Evolutionary conservation across 1,140 invertebrate species (phyloP).

Genomic region (Vollenhovia emeryi): DNA sequence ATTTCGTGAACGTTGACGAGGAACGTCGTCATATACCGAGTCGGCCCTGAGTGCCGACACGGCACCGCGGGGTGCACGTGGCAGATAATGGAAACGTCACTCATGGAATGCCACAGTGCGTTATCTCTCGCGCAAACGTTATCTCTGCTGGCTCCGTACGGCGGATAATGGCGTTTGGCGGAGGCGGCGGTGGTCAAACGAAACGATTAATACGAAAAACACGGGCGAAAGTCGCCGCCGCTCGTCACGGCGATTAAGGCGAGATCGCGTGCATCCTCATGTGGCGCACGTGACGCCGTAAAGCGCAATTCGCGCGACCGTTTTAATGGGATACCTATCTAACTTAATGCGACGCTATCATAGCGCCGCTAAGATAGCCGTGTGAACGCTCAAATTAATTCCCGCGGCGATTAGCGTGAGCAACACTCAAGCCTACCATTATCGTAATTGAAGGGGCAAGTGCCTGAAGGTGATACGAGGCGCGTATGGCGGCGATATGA

Average conservation of each 20-base stretch:
- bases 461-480: not conserved
- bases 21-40: conserved; percentile 13
- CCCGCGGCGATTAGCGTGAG: conserved; percentile 14
- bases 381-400: conserved; percentile 27
- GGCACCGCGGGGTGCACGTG: conserved; percentile 21
- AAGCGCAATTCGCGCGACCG: not conserved
- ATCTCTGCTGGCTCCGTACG: conserved; percentile 19
- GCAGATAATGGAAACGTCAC: conserved; percentile 54
- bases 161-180: conserved; percentile 13
- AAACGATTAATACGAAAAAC: conserved; percentile 38
- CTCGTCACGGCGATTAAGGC: not conserved
- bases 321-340: conserved; percentile 44
- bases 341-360: conserved; percentile 42
- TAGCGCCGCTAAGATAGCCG: conserved; percentile 2
- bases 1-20: conserved; percentile 15
- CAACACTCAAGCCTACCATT: conserved; percentile 14
- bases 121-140: conserved; percentile 41
- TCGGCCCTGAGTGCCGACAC: conserved; percentile 25
- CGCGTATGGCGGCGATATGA: not conserved
- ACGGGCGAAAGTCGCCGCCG: not conserved
- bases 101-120: conserved; percentile 22
- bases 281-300: conserved; percentile 12
- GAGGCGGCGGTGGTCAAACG: not conserved
- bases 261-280: not conserved
- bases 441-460: conserved; percentile 34